Conservation (phyloP, 2,888 invertebrate species). For the Epinotia demarniana region DNA sequence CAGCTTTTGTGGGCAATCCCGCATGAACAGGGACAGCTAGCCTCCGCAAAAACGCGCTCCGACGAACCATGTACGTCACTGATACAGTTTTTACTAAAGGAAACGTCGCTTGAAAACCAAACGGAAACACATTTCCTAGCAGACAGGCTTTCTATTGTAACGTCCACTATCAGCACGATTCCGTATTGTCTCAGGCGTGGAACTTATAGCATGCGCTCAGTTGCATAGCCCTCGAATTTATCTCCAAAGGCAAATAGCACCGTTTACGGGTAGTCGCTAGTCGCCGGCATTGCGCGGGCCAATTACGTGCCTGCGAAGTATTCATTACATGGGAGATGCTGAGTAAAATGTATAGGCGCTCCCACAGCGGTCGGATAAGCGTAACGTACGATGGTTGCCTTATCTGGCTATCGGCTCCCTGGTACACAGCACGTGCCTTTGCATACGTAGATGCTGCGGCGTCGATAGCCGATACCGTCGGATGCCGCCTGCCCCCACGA, state of each 20-base stretch:
- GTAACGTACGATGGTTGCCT: slow-evolving; percentile 73
- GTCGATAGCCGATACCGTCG: slow-evolving; percentile 68
- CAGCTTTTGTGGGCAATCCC: slow-evolving; percentile 64
- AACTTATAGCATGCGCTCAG: slow-evolving; percentile 49
- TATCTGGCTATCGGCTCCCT: slow-evolving; percentile 70
- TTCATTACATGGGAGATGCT: slow-evolving; percentile 72
- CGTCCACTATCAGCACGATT: slow-evolving; percentile 50
- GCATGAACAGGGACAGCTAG: slow-evolving; percentile 59
- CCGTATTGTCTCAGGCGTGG: slow-evolving; percentile 56
- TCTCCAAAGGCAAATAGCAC: slow-evolving; percentile 56
- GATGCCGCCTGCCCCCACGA: slow-evolving; percentile 64
- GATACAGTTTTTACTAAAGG: slow-evolving; percentile 55
- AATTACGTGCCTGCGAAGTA: slow-evolving; percentile 71
- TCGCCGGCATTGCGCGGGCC: slow-evolving; percentile 62
- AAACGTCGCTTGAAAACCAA: slow-evolving; percentile 34
- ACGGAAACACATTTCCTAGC: slow-evolving; percentile 42
- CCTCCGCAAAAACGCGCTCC: slow-evolving; percentile 59
- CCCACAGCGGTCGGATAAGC: slow-evolving; percentile 66
- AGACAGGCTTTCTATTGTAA: slow-evolving; percentile 41
- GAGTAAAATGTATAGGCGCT: slow-evolving; percentile 68
- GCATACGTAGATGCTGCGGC: slow-evolving; percentile 66
- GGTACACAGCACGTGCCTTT: slow-evolving; percentile 73
- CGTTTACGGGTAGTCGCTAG: slow-evolving; percentile 61
- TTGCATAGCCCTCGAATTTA: slow-evolving; percentile 51
- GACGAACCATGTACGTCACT: slow-evolving; percentile 56